Conservation (phyloP, 2,113 vertebrate species). For the Merops nubicus region DNA sequence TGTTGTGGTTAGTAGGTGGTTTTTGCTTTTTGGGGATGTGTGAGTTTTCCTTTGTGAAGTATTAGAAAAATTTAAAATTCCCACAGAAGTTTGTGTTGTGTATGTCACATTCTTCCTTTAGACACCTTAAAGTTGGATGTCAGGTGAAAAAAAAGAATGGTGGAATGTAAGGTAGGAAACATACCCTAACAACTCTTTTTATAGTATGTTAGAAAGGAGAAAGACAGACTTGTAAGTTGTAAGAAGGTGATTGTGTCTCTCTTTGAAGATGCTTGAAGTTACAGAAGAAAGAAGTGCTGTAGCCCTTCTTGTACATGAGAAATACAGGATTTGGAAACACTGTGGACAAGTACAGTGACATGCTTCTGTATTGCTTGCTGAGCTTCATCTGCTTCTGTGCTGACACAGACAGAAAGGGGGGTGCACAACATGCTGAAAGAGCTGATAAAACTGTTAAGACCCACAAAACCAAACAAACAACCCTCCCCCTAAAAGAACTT, state of each 20-base stretch:
- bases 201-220: background rate
- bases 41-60: background rate
- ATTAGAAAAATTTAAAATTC: background rate
- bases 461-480: too few relatives aligned
- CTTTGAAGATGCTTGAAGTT: background rate
- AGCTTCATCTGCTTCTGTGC: background rate
- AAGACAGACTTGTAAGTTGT: background rate
- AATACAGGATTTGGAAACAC: background rate
- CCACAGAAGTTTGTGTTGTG: rapidly evolving
- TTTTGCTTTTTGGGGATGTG: background rate
- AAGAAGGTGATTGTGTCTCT: background rate
- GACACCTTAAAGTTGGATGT: background rate
- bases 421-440: background rate
- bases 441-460: background rate
- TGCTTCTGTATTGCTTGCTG: background rate
- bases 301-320: background rate
- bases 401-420: background rate
- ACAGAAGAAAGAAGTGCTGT: background rate
- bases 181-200: background rate
- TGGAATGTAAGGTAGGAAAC: background rate
- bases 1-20: background rate
- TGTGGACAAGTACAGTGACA: background rate
- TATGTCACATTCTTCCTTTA: background rate
- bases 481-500: too few relatives aligned
- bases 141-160: background rate